Base-by-base conservation (phyloP, 1,140 invertebrate species). In the Eufriesea mexicana region DNA sequence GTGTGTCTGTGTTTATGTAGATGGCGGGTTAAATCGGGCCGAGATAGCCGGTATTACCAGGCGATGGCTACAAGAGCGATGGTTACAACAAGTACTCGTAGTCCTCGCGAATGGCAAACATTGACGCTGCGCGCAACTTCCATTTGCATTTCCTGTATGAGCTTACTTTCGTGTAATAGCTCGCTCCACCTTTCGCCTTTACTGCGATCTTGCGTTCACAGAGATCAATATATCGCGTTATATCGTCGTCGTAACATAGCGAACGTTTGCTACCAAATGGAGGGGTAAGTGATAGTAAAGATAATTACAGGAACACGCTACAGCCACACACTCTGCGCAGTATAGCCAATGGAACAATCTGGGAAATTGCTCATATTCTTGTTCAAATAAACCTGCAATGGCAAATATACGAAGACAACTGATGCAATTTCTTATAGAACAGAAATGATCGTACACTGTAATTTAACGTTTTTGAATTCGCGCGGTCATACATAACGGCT, bases 51-150 rank as follows among this genome's bases (percentile, higher is more conserved):
- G 57, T 84, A 84, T 70, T 49, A 74, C 59, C 25, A 18, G 70
- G 61, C 42, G 71, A 86, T 66, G 72, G 72, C 12, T 18, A n/a
- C 5, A 8, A 57, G 64, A 55, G 9, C 20, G 25, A 77, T 61
- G 61, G 25, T 20, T 25, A 47, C 74, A 78, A 70, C 51, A 57
- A 70, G 57, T 66, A 57, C 55, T 35, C 35, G 47, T 62, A 47
- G 55, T 67, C 28, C 68, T 71, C 55, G 73, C 23, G 62, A 62
- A 59, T 35, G 28, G 74, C 68, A 87, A 84, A 86, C 86, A 80
- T 84, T 86, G 61, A 86, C 59, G 79, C 18, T 61, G 66, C 42
- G n/a, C 42, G 47, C 75, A 47, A 55, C 79, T 71, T 74, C 47
- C 66, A 71, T 72, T 72, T 72, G 23, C 80, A 59, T 82, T 68